Evolutionary conservation across 2,888 invertebrate genomes (phyloP).

Genomic region (Philereme transversata): DNA sequence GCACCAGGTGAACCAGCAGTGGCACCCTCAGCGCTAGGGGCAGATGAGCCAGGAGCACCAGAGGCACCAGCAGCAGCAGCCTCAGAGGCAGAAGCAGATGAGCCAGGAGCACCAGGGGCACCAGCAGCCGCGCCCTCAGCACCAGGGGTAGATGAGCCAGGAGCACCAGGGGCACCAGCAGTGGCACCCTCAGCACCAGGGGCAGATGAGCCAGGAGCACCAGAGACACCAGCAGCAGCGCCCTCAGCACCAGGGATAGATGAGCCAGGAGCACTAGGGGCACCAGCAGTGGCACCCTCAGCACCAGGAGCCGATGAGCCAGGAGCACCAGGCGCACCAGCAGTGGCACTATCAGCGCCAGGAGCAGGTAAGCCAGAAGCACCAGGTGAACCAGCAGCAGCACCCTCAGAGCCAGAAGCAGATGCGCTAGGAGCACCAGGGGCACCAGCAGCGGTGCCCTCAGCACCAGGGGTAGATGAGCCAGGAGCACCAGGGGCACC

Average conservation of each 20-base stretch:
- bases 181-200: slow-evolving; percentile 1
- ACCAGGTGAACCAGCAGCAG: background rate
- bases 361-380: background rate
- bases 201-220: slow-evolving; percentile 4
- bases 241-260: slow-evolving; percentile 3
- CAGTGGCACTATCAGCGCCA: slow-evolving; percentile 7
- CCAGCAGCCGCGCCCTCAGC: slow-evolving; percentile 9
- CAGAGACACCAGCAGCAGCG: slow-evolving; percentile 10
- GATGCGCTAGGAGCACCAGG: slow-evolving; percentile 8
- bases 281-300: background rate
- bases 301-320: slow-evolving; percentile 2
- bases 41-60: background rate
- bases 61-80: slow-evolving; percentile 6
- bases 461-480: slow-evolving; percentile 2
- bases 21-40: background rate
- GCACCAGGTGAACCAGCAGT: slow-evolving; percentile 1
- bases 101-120: slow-evolving; percentile 10
- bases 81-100: slow-evolving; percentile 1
- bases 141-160: slow-evolving; percentile 2
- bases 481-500: slow-evolving; percentile 1
- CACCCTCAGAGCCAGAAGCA: slow-evolving; percentile 1
- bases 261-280: slow-evolving; percentile 3
- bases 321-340: background rate
- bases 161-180: slow-evolving; percentile 2
- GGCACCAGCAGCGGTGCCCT: slow-evolving; percentile 6